These are phyloP conservation scores for Monopterus albus DNA, from an alignment of 2,113 vertebrate genomes.

Conservation along the genomic window DNA sequence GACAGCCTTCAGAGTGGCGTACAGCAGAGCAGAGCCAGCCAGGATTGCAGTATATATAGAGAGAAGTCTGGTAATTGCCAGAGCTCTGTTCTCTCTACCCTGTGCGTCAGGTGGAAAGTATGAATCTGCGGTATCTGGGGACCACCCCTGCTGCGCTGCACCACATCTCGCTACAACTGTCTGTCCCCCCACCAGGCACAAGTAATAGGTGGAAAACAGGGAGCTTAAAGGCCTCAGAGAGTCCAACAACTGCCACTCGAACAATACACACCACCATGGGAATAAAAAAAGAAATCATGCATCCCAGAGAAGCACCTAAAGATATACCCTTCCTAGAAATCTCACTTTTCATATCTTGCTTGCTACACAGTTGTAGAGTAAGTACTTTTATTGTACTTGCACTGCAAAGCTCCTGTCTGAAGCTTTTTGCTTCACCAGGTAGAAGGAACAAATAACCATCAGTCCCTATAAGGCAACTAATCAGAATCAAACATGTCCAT, in stretches of 20 bases:
- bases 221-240: slow-evolving; percentile 67
- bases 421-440: too few relatives aligned
- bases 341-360: slow-evolving; percentile 41
- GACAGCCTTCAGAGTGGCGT: slow-evolving; percentile 71
- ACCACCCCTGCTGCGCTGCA: slow-evolving; percentile 64
- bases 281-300: slow-evolving; percentile 32
- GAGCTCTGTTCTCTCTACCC: slow-evolving; percentile 72
- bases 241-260: slow-evolving; percentile 67
- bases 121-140: slow-evolving; percentile 70
- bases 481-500: too few relatives aligned
- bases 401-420: too few relatives aligned
- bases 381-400: not conserved
- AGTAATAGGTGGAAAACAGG: slow-evolving; percentile 66
- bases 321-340: slow-evolving; percentile 41
- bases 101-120: slow-evolving; percentile 74
- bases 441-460: too few relatives aligned
- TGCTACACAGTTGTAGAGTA: slow-evolving; percentile 18
- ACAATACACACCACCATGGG: slow-evolving; percentile 55
- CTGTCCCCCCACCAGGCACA: slow-evolving; percentile 63
- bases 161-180: slow-evolving; percentile 57
- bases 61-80: slow-evolving; percentile 74
- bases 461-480: too few relatives aligned
- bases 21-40: slow-evolving; percentile 57
- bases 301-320: slow-evolving; percentile 44
- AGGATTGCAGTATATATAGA: slow-evolving; percentile 63